phyloP scores from a whole-genome alignment of 2,797 vertebrate species.

The Takifugu ocellatus region DNA sequence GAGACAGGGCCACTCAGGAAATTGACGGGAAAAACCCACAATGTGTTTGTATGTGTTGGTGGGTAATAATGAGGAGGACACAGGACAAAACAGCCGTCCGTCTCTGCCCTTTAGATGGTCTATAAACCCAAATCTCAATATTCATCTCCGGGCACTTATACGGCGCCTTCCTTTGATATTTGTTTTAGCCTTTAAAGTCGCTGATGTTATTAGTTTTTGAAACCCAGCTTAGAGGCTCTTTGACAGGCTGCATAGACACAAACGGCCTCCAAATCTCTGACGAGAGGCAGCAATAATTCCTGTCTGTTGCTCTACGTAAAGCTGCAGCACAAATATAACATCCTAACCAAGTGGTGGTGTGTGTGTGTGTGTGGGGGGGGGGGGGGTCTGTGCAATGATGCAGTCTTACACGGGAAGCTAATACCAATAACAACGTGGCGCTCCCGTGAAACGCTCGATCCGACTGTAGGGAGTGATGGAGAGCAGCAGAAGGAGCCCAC shows the following conservation, averaged over 20 bases:
- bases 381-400: conserved; percentile 33
- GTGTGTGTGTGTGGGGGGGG: neutral
- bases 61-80: conserved; percentile 41
- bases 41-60: conserved; percentile 34
- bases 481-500: conserved; percentile 64
- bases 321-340: conserved; percentile 34
- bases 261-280: conserved; percentile 58
- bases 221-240: conserved; percentile 63
- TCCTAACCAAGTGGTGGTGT: conserved; percentile 7
- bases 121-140: conserved; percentile 57
- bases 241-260: conserved; percentile 55
- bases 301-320: conserved; percentile 34
- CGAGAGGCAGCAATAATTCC: conserved; percentile 53
- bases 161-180: conserved; percentile 65
- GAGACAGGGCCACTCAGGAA: conserved; percentile 17
- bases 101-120: conserved; percentile 49
- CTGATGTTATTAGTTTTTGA: conserved; percentile 73
- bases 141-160: conserved; percentile 53
- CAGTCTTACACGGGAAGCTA: conserved; percentile 25
- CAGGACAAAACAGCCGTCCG: conserved; percentile 37
- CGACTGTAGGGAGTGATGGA: conserved; percentile 53
- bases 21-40: conserved; percentile 21
- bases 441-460: conserved; percentile 61
- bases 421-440: conserved; percentile 38
- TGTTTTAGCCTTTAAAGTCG: conserved; percentile 70